Base-by-base conservation (phyloP, 2,113 vertebrate species). In the Clinocottus analis region DNA sequence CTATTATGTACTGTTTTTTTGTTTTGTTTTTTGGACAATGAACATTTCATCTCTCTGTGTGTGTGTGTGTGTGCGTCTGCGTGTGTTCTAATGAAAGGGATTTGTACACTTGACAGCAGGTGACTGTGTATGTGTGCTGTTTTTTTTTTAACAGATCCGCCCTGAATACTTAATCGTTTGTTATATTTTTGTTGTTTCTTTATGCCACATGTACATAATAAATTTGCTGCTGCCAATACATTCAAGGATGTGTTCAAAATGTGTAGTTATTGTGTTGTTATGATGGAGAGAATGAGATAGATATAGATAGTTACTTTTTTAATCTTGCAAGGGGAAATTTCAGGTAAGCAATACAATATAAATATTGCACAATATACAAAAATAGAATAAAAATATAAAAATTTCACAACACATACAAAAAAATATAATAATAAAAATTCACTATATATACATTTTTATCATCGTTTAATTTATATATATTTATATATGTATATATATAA, bases 151-250 rank as follows among this genome's bases (percentile, higher is more conserved):
- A 8, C 27, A 60, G 9, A 21, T 62, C 35, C 43, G 39, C 81
- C 47, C 58, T n/a, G 58, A 63, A 39, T 60, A 63, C 13, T 7
- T 64, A 65, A 21, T 69, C 61, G 41, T 71, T 59, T 55, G 39
- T 79, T 45, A 56, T 78, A 75, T 75, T 61, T 79, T 72, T 77
- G 21, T 77, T 80, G 63, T 87, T 76, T 74, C 59, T 88, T 72
- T 47, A 81, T 78, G 77, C 56, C 78, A 85, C 25, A 27, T 58
- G 80, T 90, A 90, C n/a, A 90, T 89, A 92, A 85, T 90, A 93
- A 89, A 93, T 65, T 19, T 39, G 25, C 41, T 37, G 14, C 71
- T 72, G 55, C 31, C 37, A 37, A 69, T 39, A n/a, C 9, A 59
- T 23, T 0, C 21, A 53, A 5, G 2, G 11, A 14, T 55, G 25